Percentiles rank a stretch among this genome's conserved stretches.
These are phyloP conservation scores for Plagodis dolabraria DNA, from an alignment of 2,888 invertebrate species.

Conservation along the genomic window DNA sequence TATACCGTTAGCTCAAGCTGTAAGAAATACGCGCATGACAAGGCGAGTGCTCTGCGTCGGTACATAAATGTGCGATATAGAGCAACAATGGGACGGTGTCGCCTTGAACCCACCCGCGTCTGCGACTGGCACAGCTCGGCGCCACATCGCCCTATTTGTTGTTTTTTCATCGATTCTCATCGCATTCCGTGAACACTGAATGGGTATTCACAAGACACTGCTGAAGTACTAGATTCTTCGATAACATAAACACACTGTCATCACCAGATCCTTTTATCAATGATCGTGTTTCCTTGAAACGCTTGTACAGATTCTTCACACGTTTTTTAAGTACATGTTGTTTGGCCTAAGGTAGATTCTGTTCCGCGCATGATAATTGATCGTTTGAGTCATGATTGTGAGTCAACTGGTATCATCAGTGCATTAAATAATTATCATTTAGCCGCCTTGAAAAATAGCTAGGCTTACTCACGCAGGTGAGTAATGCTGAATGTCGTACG, in stretches of 20 bases:
- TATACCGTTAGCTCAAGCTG: slow-evolving; percentile 8
- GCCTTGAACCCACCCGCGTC: slow-evolving; percentile 42
- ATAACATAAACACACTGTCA: slow-evolving; percentile 32
- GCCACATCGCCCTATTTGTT: slow-evolving; percentile 39
- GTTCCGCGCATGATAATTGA: slow-evolving; percentile 32
- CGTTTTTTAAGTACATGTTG: slow-evolving; percentile 19
- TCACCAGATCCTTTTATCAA: slow-evolving; percentile 17
- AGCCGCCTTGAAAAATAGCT: slow-evolving; percentile 22
- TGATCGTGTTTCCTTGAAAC: slow-evolving; percentile 8
- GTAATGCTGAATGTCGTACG: background rate
- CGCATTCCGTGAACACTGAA: slow-evolving; percentile 24
- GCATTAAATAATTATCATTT: slow-evolving; percentile 22
- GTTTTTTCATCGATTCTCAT: slow-evolving; percentile 45
- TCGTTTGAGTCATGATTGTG: slow-evolving; percentile 31
- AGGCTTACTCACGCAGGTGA: slow-evolving; percentile 2
- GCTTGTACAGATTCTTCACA: slow-evolving; percentile 17
- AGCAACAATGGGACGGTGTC: slow-evolving; percentile 33
- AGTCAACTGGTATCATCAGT: slow-evolving; percentile 31
- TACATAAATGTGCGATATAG: slow-evolving; percentile 23
- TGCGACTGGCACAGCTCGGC: slow-evolving; percentile 4
- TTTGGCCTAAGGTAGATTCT: slow-evolving; percentile 17
- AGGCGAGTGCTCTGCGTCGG: slow-evolving; percentile 4
- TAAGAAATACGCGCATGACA: slow-evolving; percentile 15
- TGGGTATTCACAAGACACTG: slow-evolving; percentile 18
- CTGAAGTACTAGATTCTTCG: slow-evolving; percentile 16